Evolutionary conservation across 2,888 invertebrate genomes (phyloP).

Genomic region (Xanthorhoe designata): DNA sequence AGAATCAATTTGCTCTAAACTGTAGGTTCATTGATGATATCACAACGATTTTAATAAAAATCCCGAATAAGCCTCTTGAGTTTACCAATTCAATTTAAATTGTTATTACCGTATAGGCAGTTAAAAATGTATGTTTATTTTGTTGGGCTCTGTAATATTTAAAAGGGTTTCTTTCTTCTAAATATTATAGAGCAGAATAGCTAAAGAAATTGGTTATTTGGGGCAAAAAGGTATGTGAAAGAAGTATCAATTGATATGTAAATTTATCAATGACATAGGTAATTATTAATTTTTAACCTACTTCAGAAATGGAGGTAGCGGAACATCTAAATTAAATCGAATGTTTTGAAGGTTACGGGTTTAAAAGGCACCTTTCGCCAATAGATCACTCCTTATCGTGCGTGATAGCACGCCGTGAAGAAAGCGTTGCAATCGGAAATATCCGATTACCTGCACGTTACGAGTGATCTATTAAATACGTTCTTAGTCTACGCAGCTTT

Average conservation of each 20-base stretch:
- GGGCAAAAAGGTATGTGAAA: neutral
- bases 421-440: neutral
- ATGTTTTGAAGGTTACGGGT: too few relatives aligned
- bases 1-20: conserved; percentile 23
- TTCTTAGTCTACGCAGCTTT: neutral
- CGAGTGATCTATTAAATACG: neutral
- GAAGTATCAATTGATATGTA: too few relatives aligned
- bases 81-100: conserved; percentile 30
- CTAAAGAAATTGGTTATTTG: conserved; percentile 1
- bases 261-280: too few relatives aligned
- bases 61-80: conserved; percentile 16
- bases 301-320: too few relatives aligned
- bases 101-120: conserved; percentile 16
- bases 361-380: too few relatives aligned
- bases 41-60: conserved; percentile 26
- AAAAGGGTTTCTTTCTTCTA: conserved; percentile 2
- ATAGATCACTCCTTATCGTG: neutral
- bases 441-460: neutral
- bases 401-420: neutral
- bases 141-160: conserved; percentile 9
- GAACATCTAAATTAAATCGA: too few relatives aligned
- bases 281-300: too few relatives aligned
- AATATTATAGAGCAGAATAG: conserved; percentile 5
- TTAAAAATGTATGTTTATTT: conserved; percentile 15
- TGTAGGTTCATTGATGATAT: conserved; percentile 20